Base-by-base conservation (phyloP, 1,140 invertebrate genomes). In the Psix sp. region DNA sequence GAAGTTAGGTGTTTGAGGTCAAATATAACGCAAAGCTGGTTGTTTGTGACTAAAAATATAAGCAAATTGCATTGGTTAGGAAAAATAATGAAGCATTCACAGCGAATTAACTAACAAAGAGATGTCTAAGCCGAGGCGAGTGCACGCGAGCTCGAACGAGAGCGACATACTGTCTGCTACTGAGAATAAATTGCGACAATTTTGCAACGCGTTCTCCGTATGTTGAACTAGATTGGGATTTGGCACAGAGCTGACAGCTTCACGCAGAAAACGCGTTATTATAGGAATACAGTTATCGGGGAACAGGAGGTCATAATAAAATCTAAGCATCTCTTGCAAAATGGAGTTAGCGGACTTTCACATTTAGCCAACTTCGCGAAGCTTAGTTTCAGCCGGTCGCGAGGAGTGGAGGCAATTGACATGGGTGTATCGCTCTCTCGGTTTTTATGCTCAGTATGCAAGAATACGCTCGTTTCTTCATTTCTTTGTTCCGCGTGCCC, bases 281-380 rank as follows among this genome's bases (percentile, higher is more conserved):
- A 74, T 43, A 49, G 62, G 43, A 59, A 51, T 68, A 68, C 63
- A 63, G 72, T 65, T 74, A 63, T 68, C 62, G 56, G 13, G 48
- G 51, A 74, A 45, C 65, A 57, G 65, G 63, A 73, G 70, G 70
- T 66, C 70, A 65, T 46, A 74, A 74, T 74, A 68, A 68, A 74
- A 67, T 65, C 63, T 68, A 51, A 68, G 65, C 72, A 63, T 74
- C 63, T 67, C 56, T 45, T 40, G 57, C 43, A 57, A 63, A 67
- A 63, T 42, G 45, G 72, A 54, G 57, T 54, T 24, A 18, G 60
- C 10, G n/a, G 63, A 74, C 71, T 74, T 74, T 74, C 72, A 68
- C 72, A 68, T 74, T 74, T 65, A 68, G 72, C 59, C 59, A 73
- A 73, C 70, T 60, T 73, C 62, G 68, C 39, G 48, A 60, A 52